phyloP scores from a whole-genome alignment of 2,113 vertebrate species.

The Rattus rattus region DNA sequence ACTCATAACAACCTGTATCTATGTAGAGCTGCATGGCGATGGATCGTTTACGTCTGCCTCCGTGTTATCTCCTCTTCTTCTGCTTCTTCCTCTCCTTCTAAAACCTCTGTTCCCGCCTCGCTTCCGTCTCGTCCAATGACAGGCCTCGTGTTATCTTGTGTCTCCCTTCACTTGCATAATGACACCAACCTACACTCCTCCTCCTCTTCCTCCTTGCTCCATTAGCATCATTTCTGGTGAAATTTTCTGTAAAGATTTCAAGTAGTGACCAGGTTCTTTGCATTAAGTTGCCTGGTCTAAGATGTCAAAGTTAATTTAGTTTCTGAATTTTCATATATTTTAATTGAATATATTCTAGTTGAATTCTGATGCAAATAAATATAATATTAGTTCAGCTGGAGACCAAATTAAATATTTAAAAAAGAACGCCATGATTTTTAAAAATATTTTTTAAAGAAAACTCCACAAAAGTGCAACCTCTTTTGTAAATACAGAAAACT shows the following conservation, averaged over 20 bases:
- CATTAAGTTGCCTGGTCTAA: not conserved
- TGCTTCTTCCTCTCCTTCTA: too few relatives aligned
- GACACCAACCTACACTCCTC: too few relatives aligned
- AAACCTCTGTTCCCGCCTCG: too few relatives aligned
- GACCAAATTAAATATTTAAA: constrained; percentile 25
- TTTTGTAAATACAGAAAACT: constrained; percentile 9
- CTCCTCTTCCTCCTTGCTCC: too few relatives aligned
- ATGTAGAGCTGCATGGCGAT: too few relatives aligned
- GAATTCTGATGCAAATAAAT: not conserved
- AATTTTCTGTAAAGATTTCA: not conserved
- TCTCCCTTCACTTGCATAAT: too few relatives aligned
- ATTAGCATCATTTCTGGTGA: not conserved
- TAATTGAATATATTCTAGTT: constrained; percentile 10
- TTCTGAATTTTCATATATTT: constrained; percentile 9
- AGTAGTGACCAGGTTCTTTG: not conserved
- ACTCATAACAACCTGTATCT: too few relatives aligned
- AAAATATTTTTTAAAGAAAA: not conserved
- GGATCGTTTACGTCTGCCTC: too few relatives aligned
- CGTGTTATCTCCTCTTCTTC: too few relatives aligned
- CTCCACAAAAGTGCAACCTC: too few relatives aligned
- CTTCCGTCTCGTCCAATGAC: too few relatives aligned
- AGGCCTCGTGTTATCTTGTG: too few relatives aligned
- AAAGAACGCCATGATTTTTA: not conserved
- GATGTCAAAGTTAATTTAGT: not conserved
- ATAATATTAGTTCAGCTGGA: constrained; percentile 24